Base-by-base conservation (phyloP, 92 coral and sea anemone species). In the Actinostola sp. region DNA sequence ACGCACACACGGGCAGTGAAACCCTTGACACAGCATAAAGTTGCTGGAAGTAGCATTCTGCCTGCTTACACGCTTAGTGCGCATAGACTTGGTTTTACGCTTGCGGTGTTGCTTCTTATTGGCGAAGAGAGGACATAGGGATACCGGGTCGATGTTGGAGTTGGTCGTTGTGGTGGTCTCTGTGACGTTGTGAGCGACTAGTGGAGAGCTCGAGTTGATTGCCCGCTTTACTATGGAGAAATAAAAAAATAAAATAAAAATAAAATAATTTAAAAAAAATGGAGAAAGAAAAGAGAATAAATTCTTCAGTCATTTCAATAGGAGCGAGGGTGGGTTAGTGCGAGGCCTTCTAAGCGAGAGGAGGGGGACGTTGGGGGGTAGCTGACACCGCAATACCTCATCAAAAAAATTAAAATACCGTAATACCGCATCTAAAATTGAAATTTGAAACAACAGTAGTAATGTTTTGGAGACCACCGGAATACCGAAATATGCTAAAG, bases 1-100 rank as follows among this genome's bases (percentile, higher is more conserved):
- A 1, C 86, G 73, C 6, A 23, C 46, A 50, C 86, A 81, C 0
- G 86, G 67, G 21, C 80, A 72, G 54, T 73, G 28, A 1, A 63
- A 23, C 0, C 76, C 83, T 3, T 61, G 44, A 30, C 83, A 75
- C 26, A 41, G 31, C 26, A 73, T 16, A 28, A 63, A 66, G 15
- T 51, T 31, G 16, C 12, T 16, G 8, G 33, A 15, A 0, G 62
- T 68, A 23, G 0, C 21, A 29, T 67, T 67, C 8, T 32, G 7
- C 44, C 12, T 49, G 61, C 31, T 67, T 34, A 41, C 70, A 25
- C 41, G 72, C 9, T 44, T 61, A 19, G 43, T 31, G 3, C 39
- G 17, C 55, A 5, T 20, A 12, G 54, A 1, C 6, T 65, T 44
- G 2, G 32, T 27, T 39, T 38, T 63, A 24, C 57, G 21, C n/a